Percentiles rank a stretch among this genome's conserved stretches.
These are phyloP conservation scores for Dasysyrphus albostriatus DNA, from an alignment of 2,888 invertebrate species.

Conservation along the genomic window DNA sequence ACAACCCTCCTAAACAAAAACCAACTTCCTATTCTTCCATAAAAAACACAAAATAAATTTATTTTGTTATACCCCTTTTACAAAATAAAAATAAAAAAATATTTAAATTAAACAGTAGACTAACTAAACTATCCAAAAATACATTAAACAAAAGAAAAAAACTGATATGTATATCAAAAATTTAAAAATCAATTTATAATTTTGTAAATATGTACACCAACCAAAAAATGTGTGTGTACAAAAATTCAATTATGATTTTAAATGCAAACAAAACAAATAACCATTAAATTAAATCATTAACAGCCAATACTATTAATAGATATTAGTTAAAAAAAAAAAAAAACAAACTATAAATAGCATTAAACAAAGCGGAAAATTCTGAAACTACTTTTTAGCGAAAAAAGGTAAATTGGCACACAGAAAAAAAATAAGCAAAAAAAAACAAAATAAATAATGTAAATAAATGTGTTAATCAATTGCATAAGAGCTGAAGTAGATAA, in stretches of 20 bases:
- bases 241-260: constrained; percentile 18
- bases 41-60: constrained; percentile 4
- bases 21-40: neutral
- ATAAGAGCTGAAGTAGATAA: constrained; percentile 56
- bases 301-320: neutral
- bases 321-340: neutral
- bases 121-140: constrained; percentile 1
- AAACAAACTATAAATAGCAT: constrained; percentile 43
- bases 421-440: constrained; percentile 13
- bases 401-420: constrained; percentile 45
- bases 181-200: constrained; percentile 51
- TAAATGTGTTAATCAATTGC: constrained; percentile 67
- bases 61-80: constrained; percentile 52
- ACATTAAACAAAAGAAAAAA: neutral
- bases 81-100: neutral
- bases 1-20: neutral
- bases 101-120: constrained; percentile 20
- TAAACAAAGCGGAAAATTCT: constrained; percentile 76
- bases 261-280: neutral
- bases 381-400: constrained; percentile 60
- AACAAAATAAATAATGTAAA: constrained; percentile 47
- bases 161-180: too few relatives aligned
- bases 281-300: constrained; percentile 7
- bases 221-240: constrained; percentile 57
- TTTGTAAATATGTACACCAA: constrained; percentile 73